phyloP scores from a whole-genome alignment of 1,140 invertebrate genomes.

The Battus philenor region DNA sequence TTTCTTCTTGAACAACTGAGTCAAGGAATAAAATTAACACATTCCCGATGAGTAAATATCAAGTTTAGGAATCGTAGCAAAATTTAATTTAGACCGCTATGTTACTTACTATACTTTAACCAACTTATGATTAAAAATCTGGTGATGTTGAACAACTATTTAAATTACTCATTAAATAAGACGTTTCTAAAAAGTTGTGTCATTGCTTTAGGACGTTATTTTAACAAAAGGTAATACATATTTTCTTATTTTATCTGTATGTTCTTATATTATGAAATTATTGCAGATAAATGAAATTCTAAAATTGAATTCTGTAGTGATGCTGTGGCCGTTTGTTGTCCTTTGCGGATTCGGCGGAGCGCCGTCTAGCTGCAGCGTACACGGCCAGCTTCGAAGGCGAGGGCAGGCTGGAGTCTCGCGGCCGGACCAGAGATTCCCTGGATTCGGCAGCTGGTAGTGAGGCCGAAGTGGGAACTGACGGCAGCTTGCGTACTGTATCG shows the following conservation, averaged over 20 bases:
- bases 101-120: too few relatives aligned
- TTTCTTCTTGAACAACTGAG: too few relatives aligned
- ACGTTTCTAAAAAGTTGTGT: background rate
- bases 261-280: too few relatives aligned
- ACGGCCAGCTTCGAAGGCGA: slow-evolving; percentile 78
- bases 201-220: background rate
- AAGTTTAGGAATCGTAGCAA: too few relatives aligned
- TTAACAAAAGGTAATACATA: background rate
- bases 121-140: too few relatives aligned
- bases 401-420: slow-evolving; percentile 75
- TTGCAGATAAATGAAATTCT: background rate
- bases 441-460: slow-evolving; percentile 70
- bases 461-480: slow-evolving; percentile 74
- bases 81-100: too few relatives aligned
- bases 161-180: too few relatives aligned
- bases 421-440: slow-evolving; percentile 64
- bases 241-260: background rate
- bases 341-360: slow-evolving; percentile 76
- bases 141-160: too few relatives aligned
- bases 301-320: slow-evolving; percentile 80
- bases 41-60: too few relatives aligned
- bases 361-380: slow-evolving; percentile 74
- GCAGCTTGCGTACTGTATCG: slow-evolving; percentile 78
- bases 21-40: too few relatives aligned
- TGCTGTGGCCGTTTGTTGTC: slow-evolving; percentile 77